Evolutionary conservation across 2,113 vertebrate genomes (phyloP).

Genomic region (Ariopsis seemanni): DNA sequence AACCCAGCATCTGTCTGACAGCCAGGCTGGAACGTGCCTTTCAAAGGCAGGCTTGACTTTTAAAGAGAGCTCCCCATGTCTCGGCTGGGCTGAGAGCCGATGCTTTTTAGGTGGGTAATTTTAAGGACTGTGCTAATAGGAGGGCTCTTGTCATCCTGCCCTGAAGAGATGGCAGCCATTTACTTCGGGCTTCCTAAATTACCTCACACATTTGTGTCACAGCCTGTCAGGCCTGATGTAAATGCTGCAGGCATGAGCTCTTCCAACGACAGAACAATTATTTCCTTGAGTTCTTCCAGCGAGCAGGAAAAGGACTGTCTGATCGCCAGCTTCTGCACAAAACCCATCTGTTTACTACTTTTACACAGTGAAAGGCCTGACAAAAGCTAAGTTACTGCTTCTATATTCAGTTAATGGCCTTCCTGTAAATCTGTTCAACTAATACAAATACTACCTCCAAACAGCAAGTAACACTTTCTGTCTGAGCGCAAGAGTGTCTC

Average conservation of each 20-base stretch:
- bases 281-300: constrained; percentile 37
- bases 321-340: constrained; percentile 24
- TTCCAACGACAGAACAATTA: constrained; percentile 48
- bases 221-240: constrained; percentile 48
- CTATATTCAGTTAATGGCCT: constrained; percentile 19
- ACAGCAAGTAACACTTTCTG: constrained; percentile 20
- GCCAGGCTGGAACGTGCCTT: constrained; percentile 37
- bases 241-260: constrained; percentile 46
- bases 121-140: constrained; percentile 50
- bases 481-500: constrained; percentile 27
- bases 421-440: constrained; percentile 16
- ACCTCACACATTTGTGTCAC: constrained; percentile 31
- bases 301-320: constrained; percentile 31
- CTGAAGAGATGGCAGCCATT: constrained; percentile 52
- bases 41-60: constrained; percentile 44
- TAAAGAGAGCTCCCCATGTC: constrained; percentile 35
- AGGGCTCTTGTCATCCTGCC: constrained; percentile 51
- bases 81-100: constrained; percentile 41
- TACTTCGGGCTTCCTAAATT: constrained; percentile 49
- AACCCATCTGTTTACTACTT: constrained; percentile 33
- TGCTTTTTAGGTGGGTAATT: constrained; percentile 42
- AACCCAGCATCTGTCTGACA: constrained; percentile 40
- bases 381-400: constrained; percentile 32
- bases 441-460: constrained; percentile 5
- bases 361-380: constrained; percentile 23